Percentiles rank a stretch among this genome's conserved stretches.
Conservation (phyloP, 1,140 invertebrate species). For the Pseudomyrmex pallidus region DNA sequence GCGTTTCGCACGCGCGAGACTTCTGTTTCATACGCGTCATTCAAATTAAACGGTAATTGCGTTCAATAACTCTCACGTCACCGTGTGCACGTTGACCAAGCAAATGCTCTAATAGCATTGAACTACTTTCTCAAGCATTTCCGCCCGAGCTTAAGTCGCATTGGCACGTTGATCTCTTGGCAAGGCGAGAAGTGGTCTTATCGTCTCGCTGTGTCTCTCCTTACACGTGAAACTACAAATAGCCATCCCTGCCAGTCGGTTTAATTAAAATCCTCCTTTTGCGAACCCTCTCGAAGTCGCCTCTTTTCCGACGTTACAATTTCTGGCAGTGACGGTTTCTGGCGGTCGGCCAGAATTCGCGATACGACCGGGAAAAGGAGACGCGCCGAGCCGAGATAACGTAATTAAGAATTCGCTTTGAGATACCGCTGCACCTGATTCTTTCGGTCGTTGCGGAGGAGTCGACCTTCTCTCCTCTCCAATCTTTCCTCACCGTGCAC, state of each 20-base stretch:
- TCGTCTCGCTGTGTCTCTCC: slow-evolving; percentile 19
- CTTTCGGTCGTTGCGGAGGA: slow-evolving; percentile 27
- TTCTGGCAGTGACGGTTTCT: slow-evolving; percentile 77
- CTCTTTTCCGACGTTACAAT: slow-evolving; percentile 71
- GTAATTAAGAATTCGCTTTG: slow-evolving; percentile 81
- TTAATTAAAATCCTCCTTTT: slow-evolving; percentile 78
- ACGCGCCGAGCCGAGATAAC: slow-evolving; percentile 80
- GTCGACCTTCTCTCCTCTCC: not conserved
- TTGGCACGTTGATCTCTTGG: not conserved
- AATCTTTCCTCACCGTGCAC: not conserved
- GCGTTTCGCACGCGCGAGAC: too few species aligned
- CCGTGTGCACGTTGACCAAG: not conserved
- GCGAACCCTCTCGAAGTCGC: slow-evolving; percentile 62
- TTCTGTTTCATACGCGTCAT: not conserved
- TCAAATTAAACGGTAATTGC: slow-evolving; percentile 10
- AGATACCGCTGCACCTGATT: slow-evolving; percentile 49
- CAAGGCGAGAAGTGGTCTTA: slow-evolving; percentile 16
- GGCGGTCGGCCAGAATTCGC: slow-evolving; percentile 73
- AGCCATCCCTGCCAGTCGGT: slow-evolving; percentile 69
- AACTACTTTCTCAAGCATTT: slow-evolving; percentile 27
- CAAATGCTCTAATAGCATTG: slow-evolving; percentile 15
- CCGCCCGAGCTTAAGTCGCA: slow-evolving; percentile 7
- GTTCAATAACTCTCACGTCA: not conserved
- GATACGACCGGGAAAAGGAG: slow-evolving; percentile 72
- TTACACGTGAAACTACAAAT: slow-evolving; percentile 71